A percentile compares a stretch with the other conserved stretches of the same genome.
Evolutionary conservation across 2,113 vertebrate species (phyloP).

Genomic region (Grammomys dolichurus): DNA sequence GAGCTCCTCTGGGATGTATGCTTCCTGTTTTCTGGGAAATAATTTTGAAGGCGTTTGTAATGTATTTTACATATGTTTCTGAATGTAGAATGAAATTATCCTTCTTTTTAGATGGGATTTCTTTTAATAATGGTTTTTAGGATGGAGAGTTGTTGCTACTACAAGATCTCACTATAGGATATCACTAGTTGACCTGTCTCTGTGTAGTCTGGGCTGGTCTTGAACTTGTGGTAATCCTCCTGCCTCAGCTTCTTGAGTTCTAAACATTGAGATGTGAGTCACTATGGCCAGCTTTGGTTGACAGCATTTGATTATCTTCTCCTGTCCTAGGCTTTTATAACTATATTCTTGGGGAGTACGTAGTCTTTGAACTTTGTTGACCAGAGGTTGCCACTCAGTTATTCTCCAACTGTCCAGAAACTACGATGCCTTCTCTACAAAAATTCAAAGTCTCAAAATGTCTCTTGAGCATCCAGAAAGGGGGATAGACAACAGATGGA

Average conservation of each 20-base stretch:
- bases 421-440: background rate
- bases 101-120: background rate
- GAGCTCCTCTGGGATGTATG: background rate
- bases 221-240: background rate
- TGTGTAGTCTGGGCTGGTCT: background rate
- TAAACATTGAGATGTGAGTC: background rate
- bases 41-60: constrained; percentile 1
- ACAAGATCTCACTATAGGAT: background rate
- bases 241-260: background rate
- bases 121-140: constrained; percentile 11
- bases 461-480: background rate
- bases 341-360: constrained; percentile 4
- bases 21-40: background rate
- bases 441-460: constrained; percentile 11
- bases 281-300: background rate
- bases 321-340: constrained; percentile 25
- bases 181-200: background rate
- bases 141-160: background rate
- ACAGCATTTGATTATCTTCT: constrained; percentile 41
- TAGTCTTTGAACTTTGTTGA: background rate
- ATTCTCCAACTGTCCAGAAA: constrained; percentile 5
- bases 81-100: constrained; percentile 9
- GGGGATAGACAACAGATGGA: background rate
- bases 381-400: background rate
- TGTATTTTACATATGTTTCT: constrained; percentile 43